phyloP scores from a whole-genome alignment of 64 coral and sea anemone genomes.

The Catalaphyllia jardinei region DNA sequence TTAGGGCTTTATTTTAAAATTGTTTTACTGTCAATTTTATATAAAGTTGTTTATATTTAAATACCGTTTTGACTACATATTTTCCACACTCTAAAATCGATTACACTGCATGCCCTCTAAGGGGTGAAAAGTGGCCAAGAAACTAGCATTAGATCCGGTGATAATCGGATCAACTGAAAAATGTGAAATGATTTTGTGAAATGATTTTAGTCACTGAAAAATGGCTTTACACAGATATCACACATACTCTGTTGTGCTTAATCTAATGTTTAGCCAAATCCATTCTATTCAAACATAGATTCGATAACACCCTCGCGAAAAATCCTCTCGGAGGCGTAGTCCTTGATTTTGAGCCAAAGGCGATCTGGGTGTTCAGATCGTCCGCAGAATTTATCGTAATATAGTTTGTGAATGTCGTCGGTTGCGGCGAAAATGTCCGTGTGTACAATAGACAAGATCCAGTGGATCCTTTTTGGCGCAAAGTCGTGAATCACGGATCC shows the following conservation, averaged over 20 bases:
- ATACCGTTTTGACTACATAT: no score
- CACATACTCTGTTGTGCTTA: neutral
- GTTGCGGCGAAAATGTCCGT: constrained; percentile 56
- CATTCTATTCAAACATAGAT: constrained; percentile 68
- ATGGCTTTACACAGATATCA: no score
- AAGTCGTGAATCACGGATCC: constrained; percentile 60
- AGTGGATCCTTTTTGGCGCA: constrained; percentile 59
- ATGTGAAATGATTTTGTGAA: no score
- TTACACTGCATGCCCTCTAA: no score
- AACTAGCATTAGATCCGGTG: no score
- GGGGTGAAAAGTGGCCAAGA: no score
- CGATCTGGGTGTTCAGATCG: constrained; percentile 53
- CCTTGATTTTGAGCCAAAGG: constrained; percentile 64
- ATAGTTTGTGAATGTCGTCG: constrained; percentile 44
- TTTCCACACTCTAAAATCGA: no score
- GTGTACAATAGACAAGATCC: constrained; percentile 71
- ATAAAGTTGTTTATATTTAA: no score
- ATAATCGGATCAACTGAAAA: no score
- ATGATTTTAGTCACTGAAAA: no score
- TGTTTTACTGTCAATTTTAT: no score
- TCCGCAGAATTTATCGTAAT: constrained; percentile 74
- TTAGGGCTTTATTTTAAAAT: no score
- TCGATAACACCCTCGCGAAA: constrained; percentile 75
- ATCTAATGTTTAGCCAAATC: neutral
- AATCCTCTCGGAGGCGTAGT: constrained; percentile 66